Base-by-base conservation (phyloP, 2,113 vertebrate species). In the Bettongia penicillata region DNA sequence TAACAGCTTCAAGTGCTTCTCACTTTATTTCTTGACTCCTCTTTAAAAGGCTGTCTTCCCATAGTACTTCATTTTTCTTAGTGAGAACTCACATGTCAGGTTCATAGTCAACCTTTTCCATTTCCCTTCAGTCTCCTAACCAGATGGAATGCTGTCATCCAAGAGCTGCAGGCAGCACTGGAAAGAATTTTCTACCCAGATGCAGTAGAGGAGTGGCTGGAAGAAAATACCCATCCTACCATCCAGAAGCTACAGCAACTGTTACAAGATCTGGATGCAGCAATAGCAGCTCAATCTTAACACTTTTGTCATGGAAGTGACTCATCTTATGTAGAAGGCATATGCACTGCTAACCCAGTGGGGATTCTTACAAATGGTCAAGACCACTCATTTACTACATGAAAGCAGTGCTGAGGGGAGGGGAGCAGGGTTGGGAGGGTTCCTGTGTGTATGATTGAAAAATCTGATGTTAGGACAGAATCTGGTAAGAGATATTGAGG, bases 131-230 rank as follows among this genome's bases (percentile, higher is more conserved):
- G 99, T 93, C 99, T 99, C 89, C 95, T 99, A 97, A 97, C 98
- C 89, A 97, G 98, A 91, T 98, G 99, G 98, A 98, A 98, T 5
- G 51, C 97, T 77, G 98, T 99, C 28, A 97, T 97, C 19, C 98
- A 95, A n/a, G 99, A 98, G 16, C 97, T 99, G 89, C 98, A 98
- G 91, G 98, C 96, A 3, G 99, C 99, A 97, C 99, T 99, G 99
- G 94, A 97, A 12, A 97, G 93, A 3, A 96, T 99, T 91, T 99
- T 99, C 98, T 99, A 98, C 91, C 95, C 98, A 0, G 98, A 98
- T 22, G 97, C 99, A 0, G 97, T 98, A 89, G 99, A 99, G 93
- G 99, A 99, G 97, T 99, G 99, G 99, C 98, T 99, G 93, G 99
- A 99, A 94, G 99, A 99, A 97, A 99, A 99, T 0, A 98, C 99